phyloP scores from a whole-genome alignment of 2,888 invertebrate genomes.

The Melanargia galathea region DNA sequence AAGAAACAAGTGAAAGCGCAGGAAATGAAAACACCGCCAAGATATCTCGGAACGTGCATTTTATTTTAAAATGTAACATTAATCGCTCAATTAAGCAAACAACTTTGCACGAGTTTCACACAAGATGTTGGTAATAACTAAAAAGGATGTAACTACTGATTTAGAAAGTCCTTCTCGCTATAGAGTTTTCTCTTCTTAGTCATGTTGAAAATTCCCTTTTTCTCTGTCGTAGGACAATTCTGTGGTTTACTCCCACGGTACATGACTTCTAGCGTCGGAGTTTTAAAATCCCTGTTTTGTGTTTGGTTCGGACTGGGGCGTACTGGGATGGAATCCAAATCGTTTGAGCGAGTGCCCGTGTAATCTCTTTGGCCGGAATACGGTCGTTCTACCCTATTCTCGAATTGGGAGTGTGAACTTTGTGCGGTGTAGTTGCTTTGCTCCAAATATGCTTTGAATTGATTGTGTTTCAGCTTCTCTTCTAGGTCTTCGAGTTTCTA shows the following conservation, averaged over 20 bases:
- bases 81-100: constrained; percentile 37
- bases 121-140: not conserved
- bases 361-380: constrained; percentile 62
- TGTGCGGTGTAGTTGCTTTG: constrained; percentile 60
- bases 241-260: constrained; percentile 58
- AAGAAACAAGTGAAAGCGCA: constrained; percentile 44
- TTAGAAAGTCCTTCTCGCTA: constrained; percentile 68
- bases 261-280: constrained; percentile 62
- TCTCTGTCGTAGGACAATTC: constrained; percentile 50
- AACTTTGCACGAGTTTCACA: constrained; percentile 17
- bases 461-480: constrained; percentile 71
- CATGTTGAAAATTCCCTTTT: constrained; percentile 69
- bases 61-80: constrained; percentile 44
- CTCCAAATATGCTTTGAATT: constrained; percentile 71
- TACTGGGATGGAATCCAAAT: constrained; percentile 48
- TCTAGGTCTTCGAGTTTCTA: constrained; percentile 67
- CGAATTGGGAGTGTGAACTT: constrained; percentile 44
- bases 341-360: constrained; percentile 38
- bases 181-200: constrained; percentile 74
- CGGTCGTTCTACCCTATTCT: constrained; percentile 66
- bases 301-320: constrained; percentile 47
- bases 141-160: constrained; percentile 53
- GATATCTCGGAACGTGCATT: constrained; percentile 43
- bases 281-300: constrained; percentile 45
- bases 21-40: constrained; percentile 43